Base-by-base conservation (phyloP, 35 echinoderm and acorn worm genomes). In the Patiria miniata region DNA sequence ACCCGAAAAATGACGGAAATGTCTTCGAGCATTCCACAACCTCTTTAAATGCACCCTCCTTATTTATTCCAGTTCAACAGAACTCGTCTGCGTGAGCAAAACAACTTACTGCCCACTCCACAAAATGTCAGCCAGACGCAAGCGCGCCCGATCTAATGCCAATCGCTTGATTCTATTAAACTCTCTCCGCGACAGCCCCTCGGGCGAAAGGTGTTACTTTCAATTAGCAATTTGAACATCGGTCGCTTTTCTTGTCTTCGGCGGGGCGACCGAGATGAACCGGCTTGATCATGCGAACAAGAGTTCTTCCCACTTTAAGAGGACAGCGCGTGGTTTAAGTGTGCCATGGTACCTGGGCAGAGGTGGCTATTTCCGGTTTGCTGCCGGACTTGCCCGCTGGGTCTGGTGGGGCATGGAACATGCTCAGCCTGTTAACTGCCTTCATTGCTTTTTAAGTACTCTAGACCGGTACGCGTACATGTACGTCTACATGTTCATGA, bases 171-270 rank as follows among this genome's bases (percentile, higher is more conserved):
- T 7, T 73, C 65, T 73, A 73, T 36, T 73, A 23, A 73, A 73
- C 12, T 47, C 4, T 47, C 4, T 47, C 42, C 42, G 65, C 65
- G 29, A 32, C 19, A 60, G 57, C 57, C 26, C 65, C 65, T 73
- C 34, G 19, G 29, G 65, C 26, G 14, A 73, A n/a, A 73, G 65
- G 65, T 73, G 65, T 73, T 34, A 32, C 65, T 73, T 73, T 73
- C 65, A 26, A 73, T 73, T 73, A 73, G 34, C 65, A 73, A 26
- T 73, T 73, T 10, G 26, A 73, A 47, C 21, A 73, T 73, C 26
- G 29, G 65, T 12, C 23, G 26, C 65, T 73, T 26, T 73, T 73
- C 14, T 73, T 28, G 65, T 73, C 34, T 73, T 73, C 21, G 14
- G 26, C 14, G 42, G 65, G 65, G 18, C 3, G 26, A 34, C 65